These are phyloP conservation scores for Promerops cafer DNA, from an alignment of 2,113 vertebrate genomes.

Conservation along the genomic window DNA sequence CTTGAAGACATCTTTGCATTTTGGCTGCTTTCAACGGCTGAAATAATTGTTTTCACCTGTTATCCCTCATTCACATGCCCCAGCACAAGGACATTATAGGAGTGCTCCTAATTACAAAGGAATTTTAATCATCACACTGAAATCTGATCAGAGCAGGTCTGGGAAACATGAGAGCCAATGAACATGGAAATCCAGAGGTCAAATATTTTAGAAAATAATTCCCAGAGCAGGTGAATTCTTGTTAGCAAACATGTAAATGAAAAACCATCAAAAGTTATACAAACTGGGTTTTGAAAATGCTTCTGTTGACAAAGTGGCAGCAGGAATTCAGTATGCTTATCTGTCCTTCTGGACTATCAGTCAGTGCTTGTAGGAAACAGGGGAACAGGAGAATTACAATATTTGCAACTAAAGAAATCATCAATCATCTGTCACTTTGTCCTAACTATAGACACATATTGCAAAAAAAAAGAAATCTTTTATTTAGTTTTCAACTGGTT, in stretches of 20 bases:
- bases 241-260: not conserved
- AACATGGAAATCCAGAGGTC: not conserved
- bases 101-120: not conserved
- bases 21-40: not conserved
- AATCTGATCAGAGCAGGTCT: not conserved
- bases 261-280: not conserved
- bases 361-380: not conserved
- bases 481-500: not conserved
- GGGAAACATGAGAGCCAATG: not conserved
- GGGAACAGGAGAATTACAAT: not conserved
- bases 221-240: not conserved
- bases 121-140: not conserved
- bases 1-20: not conserved
- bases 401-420: slow-evolving; percentile 1
- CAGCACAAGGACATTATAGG: not conserved
- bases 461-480: not conserved
- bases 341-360: not conserved
- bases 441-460: not conserved
- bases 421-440: not conserved
- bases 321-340: not conserved
- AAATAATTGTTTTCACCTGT: slow-evolving; percentile 14
- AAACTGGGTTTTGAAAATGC: not conserved
- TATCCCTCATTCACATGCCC: not conserved
- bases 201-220: not conserved
- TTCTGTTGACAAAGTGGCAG: not conserved